Evolutionary conservation across 2,888 invertebrate genomes (phyloP).

Genomic region (Tetragnatha montana): DNA sequence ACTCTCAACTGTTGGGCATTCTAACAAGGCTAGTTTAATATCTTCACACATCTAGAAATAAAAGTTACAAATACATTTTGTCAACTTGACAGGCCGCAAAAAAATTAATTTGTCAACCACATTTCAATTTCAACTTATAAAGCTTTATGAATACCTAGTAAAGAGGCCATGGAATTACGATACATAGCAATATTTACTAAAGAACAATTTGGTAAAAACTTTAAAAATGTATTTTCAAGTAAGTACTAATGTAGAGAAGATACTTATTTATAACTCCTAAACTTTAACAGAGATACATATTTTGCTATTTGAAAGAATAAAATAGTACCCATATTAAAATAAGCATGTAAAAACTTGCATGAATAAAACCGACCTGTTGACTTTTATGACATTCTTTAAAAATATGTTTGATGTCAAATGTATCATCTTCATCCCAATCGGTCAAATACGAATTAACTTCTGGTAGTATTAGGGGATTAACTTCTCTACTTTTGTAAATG

Average conservation of each 20-base stretch:
- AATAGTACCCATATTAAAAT: background rate
- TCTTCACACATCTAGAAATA: slow-evolving; percentile 60
- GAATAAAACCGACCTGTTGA: slow-evolving; percentile 25
- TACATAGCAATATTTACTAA: too few species aligned
- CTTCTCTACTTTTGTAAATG: slow-evolving; percentile 42
- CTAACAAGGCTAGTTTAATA: slow-evolving; percentile 44
- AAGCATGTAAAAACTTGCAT: background rate
- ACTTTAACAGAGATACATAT: background rate
- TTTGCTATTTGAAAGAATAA: background rate
- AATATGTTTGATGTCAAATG: slow-evolving; percentile 37
- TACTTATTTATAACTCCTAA: too few species aligned
- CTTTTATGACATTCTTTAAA: slow-evolving; percentile 46
- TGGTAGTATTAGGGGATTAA: slow-evolving; percentile 50
- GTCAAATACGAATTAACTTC: slow-evolving; percentile 64
- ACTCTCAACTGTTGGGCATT: slow-evolving; percentile 43
- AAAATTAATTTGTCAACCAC: background rate
- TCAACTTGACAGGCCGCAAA: too few species aligned
- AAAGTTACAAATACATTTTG: too few species aligned
- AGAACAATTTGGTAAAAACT: too few species aligned
- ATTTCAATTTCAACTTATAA: background rate
- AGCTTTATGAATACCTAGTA: too few species aligned
- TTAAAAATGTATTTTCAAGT: too few species aligned
- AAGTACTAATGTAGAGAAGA: too few species aligned
- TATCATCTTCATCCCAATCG: slow-evolving; percentile 58
- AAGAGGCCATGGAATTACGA: too few species aligned